Evolutionary conservation across 2,888 invertebrate genomes (phyloP).

Genomic region (Lymantria dispar): DNA sequence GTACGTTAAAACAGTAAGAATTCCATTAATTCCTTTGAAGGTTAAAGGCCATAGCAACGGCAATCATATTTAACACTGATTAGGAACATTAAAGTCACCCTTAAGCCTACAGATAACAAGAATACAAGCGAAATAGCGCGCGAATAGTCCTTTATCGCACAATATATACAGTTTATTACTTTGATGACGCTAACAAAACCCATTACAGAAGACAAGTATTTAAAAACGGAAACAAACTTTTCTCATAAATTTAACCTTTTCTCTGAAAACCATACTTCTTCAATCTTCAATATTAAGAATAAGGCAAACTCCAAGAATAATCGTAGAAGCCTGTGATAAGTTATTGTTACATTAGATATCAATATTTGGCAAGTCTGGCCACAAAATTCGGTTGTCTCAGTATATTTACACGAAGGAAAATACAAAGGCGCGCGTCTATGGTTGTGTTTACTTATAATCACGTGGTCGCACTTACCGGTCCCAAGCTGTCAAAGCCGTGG

Average conservation of each 20-base stretch:
- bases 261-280: not conserved
- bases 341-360: too few relatives aligned
- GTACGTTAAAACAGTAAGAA: too few relatives aligned
- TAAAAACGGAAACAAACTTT: conserved; percentile 6
- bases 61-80: not conserved
- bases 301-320: too few relatives aligned
- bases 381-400: conserved; percentile 4
- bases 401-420: conserved; percentile 34
- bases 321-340: too few relatives aligned
- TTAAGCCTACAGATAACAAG: not conserved
- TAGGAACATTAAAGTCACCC: not conserved
- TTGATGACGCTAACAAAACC: not conserved
- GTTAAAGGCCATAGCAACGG: too few relatives aligned
- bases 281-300: too few relatives aligned
- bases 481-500: conserved; percentile 96
- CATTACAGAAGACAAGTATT: not conserved
- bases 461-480: conserved; percentile 90
- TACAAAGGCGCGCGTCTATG: conserved; percentile 34
- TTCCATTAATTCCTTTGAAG: too few relatives aligned
- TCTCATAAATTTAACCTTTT: conserved; percentile 8
- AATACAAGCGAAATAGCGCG: not conserved
- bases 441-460: conserved; percentile 74
- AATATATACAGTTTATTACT: not conserved
- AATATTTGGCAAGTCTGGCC: not conserved
- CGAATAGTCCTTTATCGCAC: not conserved